Base-by-base conservation (phyloP, 1,140 invertebrate genomes). In the Drosophila triauraria region DNA sequence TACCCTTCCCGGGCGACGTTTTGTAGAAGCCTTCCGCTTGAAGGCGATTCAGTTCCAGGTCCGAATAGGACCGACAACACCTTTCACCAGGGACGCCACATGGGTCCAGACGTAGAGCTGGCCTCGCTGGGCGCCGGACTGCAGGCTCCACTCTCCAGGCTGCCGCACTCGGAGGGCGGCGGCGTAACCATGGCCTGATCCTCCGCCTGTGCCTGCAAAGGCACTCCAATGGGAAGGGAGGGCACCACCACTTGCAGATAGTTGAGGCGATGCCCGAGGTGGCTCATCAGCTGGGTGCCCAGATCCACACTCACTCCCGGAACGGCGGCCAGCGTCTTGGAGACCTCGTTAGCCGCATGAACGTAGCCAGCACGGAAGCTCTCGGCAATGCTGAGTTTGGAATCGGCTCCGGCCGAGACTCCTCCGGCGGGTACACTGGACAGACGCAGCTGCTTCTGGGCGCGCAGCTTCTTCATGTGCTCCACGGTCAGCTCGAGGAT, bases 401-500 rank as follows among this genome's bases (percentile, higher is more conserved):
- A 93, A 47, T 92, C 91, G 7, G 32, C 32, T 10, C 48, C 23
- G 30, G 70, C 13, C 0, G 38, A n/a, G 53, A 25, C 35, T 40
- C 5, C 15, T 2, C 56, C 25, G 48, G 38, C 40, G 47, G 43
- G 42, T 51, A 43, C 46, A 50, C 69, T 80, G 56, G 78, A 68
- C 10, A 92, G 68, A 10, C 91, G 75, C n/a, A 94, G 93, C 80
- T 95, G 94, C 78, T 95, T 95, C 43, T 95, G 95, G 38, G 95
- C 94, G 76, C 96, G 95, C 30, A 97, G 92, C 90, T 96, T 91
- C 96, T 96, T 92, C 78, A 98, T 94, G 93, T 98, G 96, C 82
- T 96, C 96, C 54, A 98, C 97, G 3, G 97, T 98, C 93, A 98
- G 94, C 92, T 98, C 97, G 71, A 98, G 94, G 82, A 98, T 97